These are phyloP conservation scores for Coregonus ussuriensis DNA, from an alignment of 2,797 vertebrate species.

Conservation along the genomic window DNA sequence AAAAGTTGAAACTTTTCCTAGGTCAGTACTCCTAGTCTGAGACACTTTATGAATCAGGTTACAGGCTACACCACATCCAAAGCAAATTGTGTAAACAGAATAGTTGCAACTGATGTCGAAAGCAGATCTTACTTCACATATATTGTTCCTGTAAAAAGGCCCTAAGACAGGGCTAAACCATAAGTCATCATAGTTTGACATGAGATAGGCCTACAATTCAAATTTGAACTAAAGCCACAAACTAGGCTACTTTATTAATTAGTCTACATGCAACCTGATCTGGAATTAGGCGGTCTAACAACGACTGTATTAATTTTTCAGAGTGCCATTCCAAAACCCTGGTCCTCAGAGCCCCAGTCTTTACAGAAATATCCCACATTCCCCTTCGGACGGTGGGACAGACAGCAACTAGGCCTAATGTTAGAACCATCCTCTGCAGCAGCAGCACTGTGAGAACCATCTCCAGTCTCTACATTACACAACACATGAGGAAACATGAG, in stretches of 20 bases:
- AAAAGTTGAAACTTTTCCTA: too few relatives aligned
- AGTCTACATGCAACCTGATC: neutral
- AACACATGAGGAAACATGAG: slow-evolving; percentile 1
- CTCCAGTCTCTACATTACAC: neutral
- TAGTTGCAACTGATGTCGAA: too few relatives aligned
- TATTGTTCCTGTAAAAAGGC: too few relatives aligned
- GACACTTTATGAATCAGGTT: too few relatives aligned
- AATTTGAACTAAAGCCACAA: neutral
- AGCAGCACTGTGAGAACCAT: neutral
- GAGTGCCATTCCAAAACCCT: neutral
- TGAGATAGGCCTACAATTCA: neutral
- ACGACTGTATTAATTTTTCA: neutral
- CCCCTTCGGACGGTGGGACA: neutral
- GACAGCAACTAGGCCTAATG: neutral
- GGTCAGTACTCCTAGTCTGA: too few relatives aligned
- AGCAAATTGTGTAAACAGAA: too few relatives aligned
- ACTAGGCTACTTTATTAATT: neutral
- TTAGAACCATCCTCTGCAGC: neutral
- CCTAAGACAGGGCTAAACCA: neutral
- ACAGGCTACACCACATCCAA: too few relatives aligned
- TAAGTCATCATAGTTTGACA: neutral
- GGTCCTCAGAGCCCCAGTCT: neutral
- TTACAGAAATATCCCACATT: slow-evolving; percentile 1
- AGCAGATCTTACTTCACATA: too few relatives aligned
- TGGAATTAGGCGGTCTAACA: neutral